Base-by-base conservation (phyloP, 2,113 vertebrate genomes). In the Hyaena hyaena region DNA sequence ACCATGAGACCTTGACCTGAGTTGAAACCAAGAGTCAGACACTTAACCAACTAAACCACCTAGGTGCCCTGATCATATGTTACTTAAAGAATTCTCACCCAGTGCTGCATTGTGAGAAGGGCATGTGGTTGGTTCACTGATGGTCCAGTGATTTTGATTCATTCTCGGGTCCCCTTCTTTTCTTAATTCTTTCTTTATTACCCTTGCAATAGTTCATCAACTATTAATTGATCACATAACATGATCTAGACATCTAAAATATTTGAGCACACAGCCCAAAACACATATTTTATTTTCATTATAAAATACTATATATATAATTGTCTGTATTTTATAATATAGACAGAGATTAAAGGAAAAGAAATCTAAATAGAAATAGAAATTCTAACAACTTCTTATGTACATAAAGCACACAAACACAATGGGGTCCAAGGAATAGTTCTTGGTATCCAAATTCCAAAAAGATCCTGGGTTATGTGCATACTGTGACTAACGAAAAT, bases 401-500 rank as follows among this genome's bases (percentile, higher is more conserved):
- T 53, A 33, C 33, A 61, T 39, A 39, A 81, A 82, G 15, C 17
- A 73, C 68, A 79, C 28, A 69, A 86, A 93, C 39, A 83, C 24
- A 90, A 48, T 48, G 23, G 65, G 89, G 17, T 85, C 14, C 81
- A 28, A 55, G 17, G 26, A 76, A 45, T 61, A 84, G 50, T 80
- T 31, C 23, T 88, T 65, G 31, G 48, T 66, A 55, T 66, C 65
- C 35, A 58, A 91, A 66, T 91, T 88, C 39, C 28, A 68, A 10
- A 91, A 92, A 80, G 43, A 82, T 21, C 28, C 19, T 77, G 66
- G 26, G 23, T 95, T 82, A 69, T 63, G n/a, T 79, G 45, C 17
- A 68, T 31, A 26, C 48, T 87, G 71, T 88, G 81, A n/a, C 80
- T 84, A 53, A 93, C 91, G 71, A 87, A 90, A 93, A 92, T 66